Base-by-base conservation (phyloP, 2,797 vertebrate species). In the Catostomus latipinnis region DNA sequence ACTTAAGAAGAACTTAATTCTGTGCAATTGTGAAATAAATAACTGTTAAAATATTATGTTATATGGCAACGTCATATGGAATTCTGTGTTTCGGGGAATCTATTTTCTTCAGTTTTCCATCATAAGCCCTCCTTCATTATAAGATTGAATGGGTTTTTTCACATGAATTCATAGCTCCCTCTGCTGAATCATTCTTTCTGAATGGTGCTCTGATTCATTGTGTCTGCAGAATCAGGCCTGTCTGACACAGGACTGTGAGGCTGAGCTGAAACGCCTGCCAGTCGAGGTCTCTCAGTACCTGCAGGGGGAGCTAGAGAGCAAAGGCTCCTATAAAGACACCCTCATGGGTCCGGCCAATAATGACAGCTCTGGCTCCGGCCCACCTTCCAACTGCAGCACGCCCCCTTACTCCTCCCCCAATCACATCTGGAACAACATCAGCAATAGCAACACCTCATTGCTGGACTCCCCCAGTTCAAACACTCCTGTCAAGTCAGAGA, bases 281-380 rank as follows among this genome's bases (percentile, higher is more conserved):
- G 93, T 94, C 56, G 96, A 97, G 78, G 93, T 95, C 88, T 87
- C 89, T 71, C 83, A 89, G 68, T 93, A 93, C 86, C 92, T 96
- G 77, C 91, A 94, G 74, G 78, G 91, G 48, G 93, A 96, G 82
- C 90, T 89, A 0, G 87, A 92, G 0, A 92, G 84, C 78, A 92
- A 93, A 90, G 86, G 90, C 22, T 82, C 90, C 63, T 46, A 81
- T 34, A 91, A 83, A 48, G 90, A 93, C 1, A 83, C 85, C 65
- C 80, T 91, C 65, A 92, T 90, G 82, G 89, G 91, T 0, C 69
- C 91, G 10, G 88, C 90, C 80, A 93, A 93, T 72, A 84, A 84
- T 18, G 93, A 93, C 91, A 93, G 90, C 86, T 86, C 90, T 8
- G 88, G 88, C 68, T 94, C 94, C 0, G 91, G 89, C 12, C 89